Evolutionary conservation across 2,113 vertebrate genomes (phyloP), one percentile per base, ranked within the genome.

Genomic region (Hoplias malabaricus): DNA sequence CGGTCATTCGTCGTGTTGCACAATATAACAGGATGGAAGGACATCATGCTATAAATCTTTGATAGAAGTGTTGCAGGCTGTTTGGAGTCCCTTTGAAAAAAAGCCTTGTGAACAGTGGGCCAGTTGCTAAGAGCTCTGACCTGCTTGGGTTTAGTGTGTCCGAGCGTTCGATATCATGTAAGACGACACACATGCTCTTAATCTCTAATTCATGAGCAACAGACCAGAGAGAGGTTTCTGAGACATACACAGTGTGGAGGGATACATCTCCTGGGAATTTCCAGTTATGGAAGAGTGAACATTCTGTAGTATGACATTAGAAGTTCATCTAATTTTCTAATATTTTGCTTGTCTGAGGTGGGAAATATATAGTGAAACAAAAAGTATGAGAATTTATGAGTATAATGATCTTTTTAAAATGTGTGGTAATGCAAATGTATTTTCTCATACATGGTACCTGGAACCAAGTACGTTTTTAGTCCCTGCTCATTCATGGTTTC

Each of bases 161-260:
- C 54, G 56, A 11, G 21, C 48, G 34, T 57, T 67, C 50, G 33
- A 66, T 34, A 73, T 73, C 63, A 75, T 46, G 73, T 69, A 82
- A 85, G 68, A 42, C 25, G 69, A 71, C 77, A 83, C 75, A 68
- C 75, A 80, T 78, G 67, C 78, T 80, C 75, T 86, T 85, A 86
- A 85, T 86, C 86, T 87, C 88, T 91, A 88, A 91, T 87, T 89
- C 85, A 90, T 82, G 89, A 87, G 87, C 80, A 83, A 85, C 89
- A 87, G 82, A 85, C 84, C 84, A 75, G 81, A 84, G 85, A 81
- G 66, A 25, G 5, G 56, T 14, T 69, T 57, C 29, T 77, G 72
- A 86, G 82, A 66, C 75, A 80, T 84, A 77, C 75, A 70, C 78
- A 59, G 21, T 74, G 79, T 75, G 75, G 67, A 69, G 40, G 21